Base-by-base conservation (phyloP, 1,140 invertebrate species). In the Leptestheria dahalacensis region DNA sequence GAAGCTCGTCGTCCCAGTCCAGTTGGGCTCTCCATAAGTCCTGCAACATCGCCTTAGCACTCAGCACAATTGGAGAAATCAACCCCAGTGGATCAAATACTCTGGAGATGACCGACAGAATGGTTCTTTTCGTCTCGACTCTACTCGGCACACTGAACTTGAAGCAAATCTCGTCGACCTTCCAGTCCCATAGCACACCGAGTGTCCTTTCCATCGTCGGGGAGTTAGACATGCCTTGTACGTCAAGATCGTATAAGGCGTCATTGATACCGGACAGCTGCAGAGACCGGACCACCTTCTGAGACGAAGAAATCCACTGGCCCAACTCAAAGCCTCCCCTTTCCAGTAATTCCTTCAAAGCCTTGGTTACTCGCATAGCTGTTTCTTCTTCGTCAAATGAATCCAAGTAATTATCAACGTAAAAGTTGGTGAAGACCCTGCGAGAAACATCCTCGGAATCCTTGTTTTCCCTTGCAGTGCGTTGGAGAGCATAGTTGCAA, bases 31-130 rank as follows among this genome's bases (percentile, higher is more conserved):
- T 21, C 69, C 69, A 73, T 24, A 73, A 29, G 20, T 60, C 46
- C 60, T 74, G 71, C 54, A 76, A 65, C 9, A 75, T 59, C 9
- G 70, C 46, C 64, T 76, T 76, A 1, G 68, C 55, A 25, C 20
- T 46, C 12, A 65, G 68, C 64, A 2, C 66, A 64, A 71, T 51
- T 2, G 72, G 70, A 1, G 67, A 60, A 0, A 73, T 20, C 64
- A 69, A 70, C 0, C 72, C 70, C 4, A 74, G 29, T 1, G 72
- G 73, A 62, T 75, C 72, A 63, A 69, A 75, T 6, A 72, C 29
- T 59, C 62, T 65, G 1, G 70, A 63, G 4, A 70, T 60, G 20
- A 68, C 63, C 1, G 67, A 66, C 9, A 70, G 46, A 6, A 71
- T 59, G 11, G 52, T 63, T 57, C 68, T 48, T 55, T 70, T 71